Conservation (phyloP, 2,797 vertebrate genomes). For the Parotocinclus haroldoi region DNA sequence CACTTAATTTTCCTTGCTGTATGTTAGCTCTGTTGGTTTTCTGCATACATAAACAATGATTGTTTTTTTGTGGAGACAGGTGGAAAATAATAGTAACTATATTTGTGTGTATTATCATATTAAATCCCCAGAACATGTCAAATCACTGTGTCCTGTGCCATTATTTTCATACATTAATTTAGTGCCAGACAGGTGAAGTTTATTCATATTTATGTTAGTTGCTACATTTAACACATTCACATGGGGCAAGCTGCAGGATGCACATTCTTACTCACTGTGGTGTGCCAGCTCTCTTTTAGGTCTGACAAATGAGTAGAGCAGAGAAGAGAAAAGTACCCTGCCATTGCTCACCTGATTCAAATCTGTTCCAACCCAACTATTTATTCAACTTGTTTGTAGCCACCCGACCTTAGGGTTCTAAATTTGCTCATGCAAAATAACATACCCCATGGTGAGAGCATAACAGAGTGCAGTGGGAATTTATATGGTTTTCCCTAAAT, state of each 20-base stretch:
- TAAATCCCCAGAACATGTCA: constrained; percentile 56
- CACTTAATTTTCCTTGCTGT: no score
- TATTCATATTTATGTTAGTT: constrained; percentile 62
- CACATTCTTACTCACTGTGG: constrained; percentile 33
- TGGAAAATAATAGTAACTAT: constrained; percentile 33
- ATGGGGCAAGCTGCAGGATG: constrained; percentile 41
- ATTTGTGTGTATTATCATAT: constrained; percentile 53
- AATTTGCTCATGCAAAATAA: constrained; percentile 51
- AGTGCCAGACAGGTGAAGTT: constrained; percentile 55
- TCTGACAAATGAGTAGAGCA: constrained; percentile 58
- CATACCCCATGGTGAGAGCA: constrained; percentile 27
- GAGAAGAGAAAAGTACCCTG: constrained; percentile 29
- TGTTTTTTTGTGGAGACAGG: constrained; percentile 5
- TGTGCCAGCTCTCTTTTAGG: constrained; percentile 43
- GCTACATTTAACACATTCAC: constrained; percentile 47
- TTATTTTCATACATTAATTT: constrained; percentile 64
- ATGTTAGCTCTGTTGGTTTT: no score
- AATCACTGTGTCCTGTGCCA: constrained; percentile 54
- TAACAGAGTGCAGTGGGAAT: constrained; percentile 28
- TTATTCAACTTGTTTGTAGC: constrained; percentile 41
- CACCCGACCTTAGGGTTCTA: constrained; percentile 37
- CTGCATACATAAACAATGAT: not conserved
- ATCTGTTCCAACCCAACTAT: constrained; percentile 39
- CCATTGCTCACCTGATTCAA: constrained; percentile 53
- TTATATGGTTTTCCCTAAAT: constrained; percentile 26